These are phyloP conservation scores for Ceraclea dissimilis DNA, from an alignment of 2,888 invertebrate species.

Conservation along the genomic window DNA sequence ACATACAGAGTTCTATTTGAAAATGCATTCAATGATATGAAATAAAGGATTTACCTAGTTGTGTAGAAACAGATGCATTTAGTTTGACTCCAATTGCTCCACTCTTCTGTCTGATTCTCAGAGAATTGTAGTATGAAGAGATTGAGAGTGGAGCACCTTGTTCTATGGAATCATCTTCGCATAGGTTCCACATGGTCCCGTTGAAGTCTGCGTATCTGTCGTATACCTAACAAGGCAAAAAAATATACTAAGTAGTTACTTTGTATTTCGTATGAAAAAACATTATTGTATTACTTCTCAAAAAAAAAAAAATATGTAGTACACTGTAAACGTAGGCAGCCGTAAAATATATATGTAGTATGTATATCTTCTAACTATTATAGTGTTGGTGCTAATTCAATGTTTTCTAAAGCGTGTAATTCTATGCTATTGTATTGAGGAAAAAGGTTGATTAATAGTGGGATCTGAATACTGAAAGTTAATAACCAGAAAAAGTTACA, in stretches of 20 bases:
- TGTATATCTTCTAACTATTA: too few relatives aligned
- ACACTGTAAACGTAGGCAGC: too few relatives aligned
- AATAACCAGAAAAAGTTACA: too few relatives aligned
- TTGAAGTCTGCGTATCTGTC: constrained; percentile 66
- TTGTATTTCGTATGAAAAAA: too few relatives aligned
- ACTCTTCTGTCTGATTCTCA: constrained; percentile 51
- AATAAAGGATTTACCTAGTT: constrained; percentile 38
- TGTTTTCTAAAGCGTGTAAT: too few relatives aligned
- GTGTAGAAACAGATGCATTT: constrained; percentile 56
- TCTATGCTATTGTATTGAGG: too few relatives aligned
- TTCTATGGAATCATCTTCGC: constrained; percentile 35
- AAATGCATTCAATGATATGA: not conserved
- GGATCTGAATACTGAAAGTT: not conserved
- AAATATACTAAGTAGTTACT: not conserved
- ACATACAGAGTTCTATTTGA: too few relatives aligned
- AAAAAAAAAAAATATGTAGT: too few relatives aligned
- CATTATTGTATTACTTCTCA: too few relatives aligned
- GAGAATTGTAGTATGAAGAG: constrained; percentile 60
- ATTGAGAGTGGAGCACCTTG: constrained; percentile 47
- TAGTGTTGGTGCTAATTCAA: too few relatives aligned
- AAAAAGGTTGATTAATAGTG: not conserved
- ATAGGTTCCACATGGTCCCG: constrained; percentile 62
- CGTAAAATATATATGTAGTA: too few relatives aligned
- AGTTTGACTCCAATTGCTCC: constrained; percentile 41
- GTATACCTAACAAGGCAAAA: constrained; percentile 38